Evolutionary conservation across 92 coral and sea anemone species (phyloP).

Genomic region (Palythoa heliodiscus): DNA sequence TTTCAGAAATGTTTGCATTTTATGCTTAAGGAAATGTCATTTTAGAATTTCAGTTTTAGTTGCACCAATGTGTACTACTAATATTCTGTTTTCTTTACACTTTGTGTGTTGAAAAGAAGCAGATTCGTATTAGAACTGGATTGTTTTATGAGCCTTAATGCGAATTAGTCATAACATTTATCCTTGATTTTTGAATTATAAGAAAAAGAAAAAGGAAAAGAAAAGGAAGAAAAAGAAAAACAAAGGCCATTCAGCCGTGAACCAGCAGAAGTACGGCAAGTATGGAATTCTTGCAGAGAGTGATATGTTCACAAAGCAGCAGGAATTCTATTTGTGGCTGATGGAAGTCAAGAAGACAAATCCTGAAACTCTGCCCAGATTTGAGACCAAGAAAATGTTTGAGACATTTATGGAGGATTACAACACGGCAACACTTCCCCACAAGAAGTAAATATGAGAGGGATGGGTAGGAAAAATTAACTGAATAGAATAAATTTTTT

Average conservation of each 20-base stretch:
- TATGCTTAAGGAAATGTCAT: too few species aligned
- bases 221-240: conserved; percentile 62
- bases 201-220: conserved; percentile 47
- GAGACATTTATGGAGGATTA: conserved; percentile 92
- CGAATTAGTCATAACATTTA: background rate
- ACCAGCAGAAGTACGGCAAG: conserved; percentile 92
- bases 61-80: too few species aligned
- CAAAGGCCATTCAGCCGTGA: conserved; percentile 63
- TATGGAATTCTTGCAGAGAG: conserved; percentile 88
- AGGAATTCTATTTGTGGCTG: conserved; percentile 92
- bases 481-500: background rate
- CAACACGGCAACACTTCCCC: conserved; percentile 95
- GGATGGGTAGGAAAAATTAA: background rate
- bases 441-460: conserved; percentile 75
- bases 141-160: background rate
- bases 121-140: background rate
- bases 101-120: background rate
- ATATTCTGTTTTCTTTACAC: too few species aligned
- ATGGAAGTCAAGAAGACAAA: conserved; percentile 83
- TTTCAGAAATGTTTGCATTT: too few species aligned
- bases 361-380: conserved; percentile 81
- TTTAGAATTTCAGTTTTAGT: too few species aligned
- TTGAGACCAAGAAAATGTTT: conserved; percentile 91
- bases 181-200: background rate
- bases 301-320: conserved; percentile 91